Evolutionary conservation across 1,140 invertebrate genomes (phyloP).

Genomic region (Drosophila gunungcola): DNA sequence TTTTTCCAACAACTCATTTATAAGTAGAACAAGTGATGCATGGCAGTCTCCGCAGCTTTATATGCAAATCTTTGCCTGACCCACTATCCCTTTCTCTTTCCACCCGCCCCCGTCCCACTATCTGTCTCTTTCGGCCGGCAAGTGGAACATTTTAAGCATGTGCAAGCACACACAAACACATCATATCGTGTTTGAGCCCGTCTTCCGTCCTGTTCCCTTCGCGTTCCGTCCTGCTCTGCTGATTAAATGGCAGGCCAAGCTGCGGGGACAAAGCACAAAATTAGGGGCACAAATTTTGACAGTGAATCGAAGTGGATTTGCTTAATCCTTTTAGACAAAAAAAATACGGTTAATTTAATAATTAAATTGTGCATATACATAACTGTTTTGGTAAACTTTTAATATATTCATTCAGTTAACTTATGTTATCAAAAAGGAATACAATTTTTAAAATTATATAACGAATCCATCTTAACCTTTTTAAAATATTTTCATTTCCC

Average conservation of each 20-base stretch:
- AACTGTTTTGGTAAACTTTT: too few species aligned
- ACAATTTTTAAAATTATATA: too few species aligned
- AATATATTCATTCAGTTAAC: too few species aligned
- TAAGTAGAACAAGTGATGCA: slow-evolving; percentile 53
- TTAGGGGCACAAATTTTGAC: not conserved
- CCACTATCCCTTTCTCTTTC: slow-evolving; percentile 2
- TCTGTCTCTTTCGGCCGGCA: slow-evolving; percentile 13
- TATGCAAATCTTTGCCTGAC: slow-evolving; percentile 25
- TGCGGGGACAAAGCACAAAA: slow-evolving; percentile 4
- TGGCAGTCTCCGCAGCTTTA: slow-evolving; percentile 26
- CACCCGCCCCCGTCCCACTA: too few species aligned
- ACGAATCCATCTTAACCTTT: too few species aligned
- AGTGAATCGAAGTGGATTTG: not conserved
- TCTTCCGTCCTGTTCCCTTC: not conserved
- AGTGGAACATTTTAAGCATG: slow-evolving; percentile 46
- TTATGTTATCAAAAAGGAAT: too few species aligned
- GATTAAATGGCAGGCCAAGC: slow-evolving; percentile 50
- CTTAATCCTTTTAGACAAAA: too few species aligned
- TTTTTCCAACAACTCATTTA: slow-evolving; percentile 36
- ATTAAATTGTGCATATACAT: too few species aligned
- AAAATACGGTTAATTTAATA: too few species aligned
- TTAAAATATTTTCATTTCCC: too few species aligned
- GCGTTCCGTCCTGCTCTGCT: slow-evolving; percentile 14
- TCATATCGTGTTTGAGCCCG: slow-evolving; percentile 9
- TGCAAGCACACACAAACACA: slow-evolving; percentile 38